phyloP scores from a whole-genome alignment of 2,113 vertebrate genomes.

The Anthoscopus minutus region DNA sequence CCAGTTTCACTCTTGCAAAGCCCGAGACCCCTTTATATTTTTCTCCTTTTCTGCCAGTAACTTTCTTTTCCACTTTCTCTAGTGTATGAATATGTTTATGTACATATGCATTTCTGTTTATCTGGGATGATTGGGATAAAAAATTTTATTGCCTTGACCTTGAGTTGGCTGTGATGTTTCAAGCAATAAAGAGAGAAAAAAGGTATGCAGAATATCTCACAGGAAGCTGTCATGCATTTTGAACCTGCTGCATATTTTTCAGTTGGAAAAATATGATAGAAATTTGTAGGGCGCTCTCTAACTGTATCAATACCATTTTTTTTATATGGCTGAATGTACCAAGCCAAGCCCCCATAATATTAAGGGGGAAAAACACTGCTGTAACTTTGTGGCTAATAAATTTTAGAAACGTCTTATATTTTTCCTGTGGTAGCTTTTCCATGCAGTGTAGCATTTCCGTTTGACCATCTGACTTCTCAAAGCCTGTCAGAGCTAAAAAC shows the following conservation, averaged over 20 bases:
- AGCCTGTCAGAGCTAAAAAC: constrained; percentile 26
- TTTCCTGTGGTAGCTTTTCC: constrained; percentile 51
- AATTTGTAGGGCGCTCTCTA: constrained; percentile 8
- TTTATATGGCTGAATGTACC: not conserved
- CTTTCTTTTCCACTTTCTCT: not conserved
- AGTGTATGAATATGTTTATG: not conserved
- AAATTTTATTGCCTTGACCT: not conserved
- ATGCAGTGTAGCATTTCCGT: constrained; percentile 51
- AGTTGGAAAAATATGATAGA: constrained; percentile 29
- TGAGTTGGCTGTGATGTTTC: not conserved
- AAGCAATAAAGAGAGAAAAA: not conserved
- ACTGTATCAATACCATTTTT: constrained; percentile 27
- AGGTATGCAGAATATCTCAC: not conserved
- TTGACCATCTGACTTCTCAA: constrained; percentile 18
- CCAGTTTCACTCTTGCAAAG: not conserved
- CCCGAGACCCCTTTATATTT: not conserved
- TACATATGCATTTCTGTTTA: not conserved
- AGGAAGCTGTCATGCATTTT: not conserved
- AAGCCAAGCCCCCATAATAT: not conserved
- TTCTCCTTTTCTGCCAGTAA: not conserved
- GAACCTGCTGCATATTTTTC: constrained; percentile 25
- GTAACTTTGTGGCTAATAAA: constrained; percentile 38
- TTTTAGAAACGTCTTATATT: constrained; percentile 27
- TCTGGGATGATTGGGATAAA: not conserved
- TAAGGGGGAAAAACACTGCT: not conserved